These are phyloP conservation scores for Cyanoderma ruficeps DNA, from an alignment of 2,113 vertebrate species.

Conservation along the genomic window DNA sequence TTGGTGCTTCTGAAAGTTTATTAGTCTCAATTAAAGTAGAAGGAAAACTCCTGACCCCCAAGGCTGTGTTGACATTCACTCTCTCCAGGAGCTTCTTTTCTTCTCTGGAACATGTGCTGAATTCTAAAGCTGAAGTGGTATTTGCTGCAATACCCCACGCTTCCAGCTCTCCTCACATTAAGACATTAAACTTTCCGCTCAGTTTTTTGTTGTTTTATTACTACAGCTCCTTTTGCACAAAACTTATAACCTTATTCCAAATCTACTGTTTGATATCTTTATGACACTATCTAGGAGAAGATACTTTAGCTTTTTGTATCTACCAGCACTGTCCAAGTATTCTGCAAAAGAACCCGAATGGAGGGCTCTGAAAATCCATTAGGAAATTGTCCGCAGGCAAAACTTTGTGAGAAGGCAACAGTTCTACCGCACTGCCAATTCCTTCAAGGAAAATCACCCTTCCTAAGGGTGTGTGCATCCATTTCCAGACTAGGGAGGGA, in stretches of 20 bases:
- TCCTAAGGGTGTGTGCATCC: constrained; percentile 1
- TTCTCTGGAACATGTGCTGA: neutral
- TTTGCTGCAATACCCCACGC: neutral
- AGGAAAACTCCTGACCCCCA: neutral
- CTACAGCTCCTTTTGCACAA: neutral
- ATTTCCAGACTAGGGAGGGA: neutral
- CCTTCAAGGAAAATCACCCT: constrained; percentile 11
- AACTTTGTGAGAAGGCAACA: neutral
- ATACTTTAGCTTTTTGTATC: constrained; percentile 5
- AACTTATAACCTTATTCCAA: neutral
- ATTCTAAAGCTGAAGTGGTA: constrained; percentile 39
- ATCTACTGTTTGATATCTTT: neutral
- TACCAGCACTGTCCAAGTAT: neutral
- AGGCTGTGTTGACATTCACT: neutral
- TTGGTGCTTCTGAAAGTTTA: constrained; percentile 14
- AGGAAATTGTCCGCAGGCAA: constrained; percentile 2
- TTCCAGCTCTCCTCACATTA: neutral
- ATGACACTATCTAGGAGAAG: neutral
- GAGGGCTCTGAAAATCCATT: constrained; percentile 20
- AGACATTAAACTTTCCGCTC: neutral
- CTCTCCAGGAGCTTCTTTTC: neutral
- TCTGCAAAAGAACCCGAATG: neutral
- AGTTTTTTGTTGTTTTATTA: neutral
- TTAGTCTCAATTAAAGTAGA: constrained; percentile 16
- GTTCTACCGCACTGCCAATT: neutral